Evolutionary conservation across 23 tunicate genomes (phyloP).

Genomic region (Styela plicata): DNA sequence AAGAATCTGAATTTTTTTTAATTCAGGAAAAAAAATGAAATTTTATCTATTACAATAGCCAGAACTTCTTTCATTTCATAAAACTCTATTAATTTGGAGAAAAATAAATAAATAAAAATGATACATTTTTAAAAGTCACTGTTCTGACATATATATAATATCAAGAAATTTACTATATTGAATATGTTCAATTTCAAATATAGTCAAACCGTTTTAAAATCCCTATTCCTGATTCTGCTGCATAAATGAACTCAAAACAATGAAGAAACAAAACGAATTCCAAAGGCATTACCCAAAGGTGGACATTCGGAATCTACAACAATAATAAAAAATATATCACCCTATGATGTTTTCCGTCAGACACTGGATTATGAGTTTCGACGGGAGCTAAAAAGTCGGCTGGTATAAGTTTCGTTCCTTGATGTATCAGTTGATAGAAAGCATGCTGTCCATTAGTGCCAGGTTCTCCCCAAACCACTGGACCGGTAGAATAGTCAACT

Average conservation of each 20-base stretch:
- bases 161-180: too few relatives aligned
- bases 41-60: too few relatives aligned
- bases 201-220: too few relatives aligned
- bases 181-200: too few relatives aligned
- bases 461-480: slow-evolving; percentile 99
- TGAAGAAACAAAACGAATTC: not conserved
- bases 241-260: not conserved
- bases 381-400: slow-evolving; percentile 83
- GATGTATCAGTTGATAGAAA: slow-evolving; percentile 97
- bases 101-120: too few relatives aligned
- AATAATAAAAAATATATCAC: slow-evolving; percentile 29
- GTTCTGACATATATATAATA: too few relatives aligned
- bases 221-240: too few relatives aligned
- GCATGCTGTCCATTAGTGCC: slow-evolving; percentile 99
- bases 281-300: not conserved
- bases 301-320: too few relatives aligned
- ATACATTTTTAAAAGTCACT: too few relatives aligned
- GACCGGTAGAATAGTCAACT: slow-evolving; percentile 97
- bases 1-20: slow-evolving; percentile 83
- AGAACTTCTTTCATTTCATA: too few relatives aligned
- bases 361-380: slow-evolving; percentile 80
- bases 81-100: too few relatives aligned
- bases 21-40: too few relatives aligned
- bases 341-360: slow-evolving; percentile 83
- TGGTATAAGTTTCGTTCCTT: slow-evolving; percentile 82